These are phyloP conservation scores for Mesopsocus fuscifrons DNA, from an alignment of 2,888 invertebrate species.

Conservation along the genomic window DNA sequence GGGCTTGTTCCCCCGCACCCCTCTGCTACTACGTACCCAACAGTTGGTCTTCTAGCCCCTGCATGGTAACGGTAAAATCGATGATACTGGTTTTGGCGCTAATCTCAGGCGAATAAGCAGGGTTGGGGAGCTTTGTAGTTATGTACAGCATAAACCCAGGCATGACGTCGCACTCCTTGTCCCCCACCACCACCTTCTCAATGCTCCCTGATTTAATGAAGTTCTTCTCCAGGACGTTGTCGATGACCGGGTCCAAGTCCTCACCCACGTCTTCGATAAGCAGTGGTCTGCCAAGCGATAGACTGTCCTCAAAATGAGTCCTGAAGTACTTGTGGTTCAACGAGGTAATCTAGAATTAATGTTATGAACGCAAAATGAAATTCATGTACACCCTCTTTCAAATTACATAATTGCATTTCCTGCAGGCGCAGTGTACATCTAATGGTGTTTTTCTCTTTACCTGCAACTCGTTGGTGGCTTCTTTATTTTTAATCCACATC, in stretches of 20 bases:
- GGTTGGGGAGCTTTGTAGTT: constrained; percentile 90
- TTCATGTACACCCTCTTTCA: too few relatives aligned
- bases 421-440: too few relatives aligned
- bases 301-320: constrained; percentile 71
- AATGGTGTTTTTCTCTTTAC: constrained; percentile 17
- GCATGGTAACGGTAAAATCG: constrained; percentile 94
- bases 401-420: too few relatives aligned
- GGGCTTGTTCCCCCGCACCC: too few relatives aligned
- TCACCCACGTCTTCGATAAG: constrained; percentile 89
- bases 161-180: constrained; percentile 94
- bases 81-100: constrained; percentile 93
- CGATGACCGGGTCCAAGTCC: constrained; percentile 88
- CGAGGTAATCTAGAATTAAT: constrained; percentile 52
- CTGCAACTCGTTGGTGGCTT: constrained; percentile 65
- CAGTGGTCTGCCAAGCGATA: constrained; percentile 72
- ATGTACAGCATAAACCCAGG: constrained; percentile 89
- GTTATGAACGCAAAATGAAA: too few relatives aligned
- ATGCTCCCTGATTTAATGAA: constrained; percentile 94
- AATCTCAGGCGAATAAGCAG: constrained; percentile 90
- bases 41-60: constrained; percentile 87
- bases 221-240: constrained; percentile 92
- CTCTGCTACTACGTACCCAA: too few relatives aligned
- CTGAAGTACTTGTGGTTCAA: constrained; percentile 93
- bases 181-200: constrained; percentile 75
- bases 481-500: constrained; percentile 93